These are phyloP conservation scores for Ophion costatus DNA, from an alignment of 2,888 invertebrate species.

Conservation along the genomic window DNA sequence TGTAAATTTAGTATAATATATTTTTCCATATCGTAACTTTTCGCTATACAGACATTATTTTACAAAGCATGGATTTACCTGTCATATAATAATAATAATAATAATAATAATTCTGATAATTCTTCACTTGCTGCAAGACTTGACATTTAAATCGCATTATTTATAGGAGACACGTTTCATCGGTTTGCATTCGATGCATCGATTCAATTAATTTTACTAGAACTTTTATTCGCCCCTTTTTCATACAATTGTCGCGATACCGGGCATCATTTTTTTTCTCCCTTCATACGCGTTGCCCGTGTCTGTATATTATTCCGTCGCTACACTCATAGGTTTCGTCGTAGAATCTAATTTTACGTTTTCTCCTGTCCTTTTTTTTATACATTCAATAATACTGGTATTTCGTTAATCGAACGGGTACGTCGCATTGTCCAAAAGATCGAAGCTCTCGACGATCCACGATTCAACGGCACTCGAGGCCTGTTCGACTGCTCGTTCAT, in stretches of 20 bases:
- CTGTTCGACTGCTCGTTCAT: not conserved
- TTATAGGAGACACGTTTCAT: conserved; percentile 61
- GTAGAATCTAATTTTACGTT: conserved; percentile 65
- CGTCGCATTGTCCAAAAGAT: conserved; percentile 69
- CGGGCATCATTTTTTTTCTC: not conserved
- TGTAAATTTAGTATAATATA: conserved; percentile 84
- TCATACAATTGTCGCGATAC: conserved; percentile 29
- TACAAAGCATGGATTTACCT: conserved; percentile 82
- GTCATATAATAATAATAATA: conserved; percentile 50
- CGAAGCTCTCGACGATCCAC: conserved; percentile 43
- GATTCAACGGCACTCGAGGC: not conserved
- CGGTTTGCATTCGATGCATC: conserved; percentile 67
- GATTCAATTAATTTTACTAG: conserved; percentile 57
- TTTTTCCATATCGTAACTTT: conserved; percentile 83
- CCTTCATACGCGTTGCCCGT: conserved; percentile 26
- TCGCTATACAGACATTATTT: conserved; percentile 83
- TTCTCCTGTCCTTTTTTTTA: conserved; percentile 77
- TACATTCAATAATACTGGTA: conserved; percentile 84
- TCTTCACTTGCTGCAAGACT: conserved; percentile 76
- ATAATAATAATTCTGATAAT: conserved; percentile 62
- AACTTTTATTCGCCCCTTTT: conserved; percentile 39
- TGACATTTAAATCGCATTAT: conserved; percentile 73
- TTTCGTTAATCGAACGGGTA: conserved; percentile 76
- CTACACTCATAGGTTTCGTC: conserved; percentile 50
- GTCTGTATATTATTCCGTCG: conserved; percentile 44